phyloP scores from a whole-genome alignment of 1,140 invertebrate genomes.

The Yoshiicerus persimilis region DNA sequence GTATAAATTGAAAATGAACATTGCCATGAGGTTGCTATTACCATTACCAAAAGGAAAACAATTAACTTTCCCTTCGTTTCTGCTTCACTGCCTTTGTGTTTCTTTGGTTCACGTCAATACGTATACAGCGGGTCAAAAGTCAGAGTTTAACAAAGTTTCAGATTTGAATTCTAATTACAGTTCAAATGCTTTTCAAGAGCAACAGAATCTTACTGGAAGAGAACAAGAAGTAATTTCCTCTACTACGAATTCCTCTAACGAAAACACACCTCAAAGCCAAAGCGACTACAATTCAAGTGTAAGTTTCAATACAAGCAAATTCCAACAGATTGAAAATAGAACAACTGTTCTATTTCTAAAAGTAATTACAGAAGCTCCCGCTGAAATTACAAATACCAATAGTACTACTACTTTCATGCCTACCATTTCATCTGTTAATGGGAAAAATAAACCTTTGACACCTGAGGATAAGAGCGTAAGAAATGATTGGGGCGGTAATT shows the following conservation, averaged over 20 bases:
- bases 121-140: neutral
- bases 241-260: neutral
- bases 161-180: neutral
- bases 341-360: no score
- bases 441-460: neutral
- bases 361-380: neutral
- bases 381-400: neutral
- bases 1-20: neutral
- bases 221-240: neutral
- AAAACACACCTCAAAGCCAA: neutral
- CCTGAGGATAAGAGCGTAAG: neutral
- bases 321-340: neutral
- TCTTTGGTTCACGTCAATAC: neutral
- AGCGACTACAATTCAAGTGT: neutral
- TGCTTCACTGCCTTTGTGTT: neutral
- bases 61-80: neutral
- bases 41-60: neutral
- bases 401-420: neutral
- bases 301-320: neutral
- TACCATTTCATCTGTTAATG: neutral
- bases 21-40: neutral
- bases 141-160: neutral
- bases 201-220: neutral
- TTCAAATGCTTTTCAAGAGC: neutral
- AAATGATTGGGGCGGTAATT: slow-evolving; percentile 23